A percentile compares a stretch with the other conserved stretches of the same genome.
phyloP scores from a whole-genome alignment of 2,797 vertebrate species.

The Pyrocephalus nanus region DNA sequence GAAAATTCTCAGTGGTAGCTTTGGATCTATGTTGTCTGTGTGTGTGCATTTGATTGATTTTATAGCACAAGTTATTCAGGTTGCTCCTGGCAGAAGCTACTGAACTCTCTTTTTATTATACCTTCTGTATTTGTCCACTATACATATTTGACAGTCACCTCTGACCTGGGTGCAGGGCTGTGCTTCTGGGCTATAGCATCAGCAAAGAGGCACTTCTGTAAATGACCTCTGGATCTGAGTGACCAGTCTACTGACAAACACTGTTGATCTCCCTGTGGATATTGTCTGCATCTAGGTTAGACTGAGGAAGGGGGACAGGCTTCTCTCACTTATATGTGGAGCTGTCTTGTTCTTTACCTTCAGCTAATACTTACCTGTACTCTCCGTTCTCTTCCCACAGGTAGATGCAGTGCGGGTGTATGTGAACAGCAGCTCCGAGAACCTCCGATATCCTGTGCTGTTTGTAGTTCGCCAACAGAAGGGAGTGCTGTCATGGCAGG shows the following conservation, averaged over 20 bases:
- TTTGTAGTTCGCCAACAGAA: slow-evolving; percentile 84
- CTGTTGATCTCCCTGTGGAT: background rate
- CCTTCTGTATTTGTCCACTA: background rate
- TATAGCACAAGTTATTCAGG: background rate
- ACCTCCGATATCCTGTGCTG: slow-evolving; percentile 76
- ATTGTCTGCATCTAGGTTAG: background rate
- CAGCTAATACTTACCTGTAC: background rate
- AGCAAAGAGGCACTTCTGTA: background rate
- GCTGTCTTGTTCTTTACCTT: background rate
- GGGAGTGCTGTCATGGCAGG: slow-evolving; percentile 81
- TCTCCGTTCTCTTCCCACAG: slow-evolving; percentile 38
- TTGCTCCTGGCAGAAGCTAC: background rate
- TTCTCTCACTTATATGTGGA: background rate
- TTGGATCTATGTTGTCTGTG: background rate
- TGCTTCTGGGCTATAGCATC: background rate
- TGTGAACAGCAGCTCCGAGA: slow-evolving; percentile 76
- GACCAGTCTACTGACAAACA: background rate
- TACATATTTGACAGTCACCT: background rate
- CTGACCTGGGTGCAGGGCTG: background rate
- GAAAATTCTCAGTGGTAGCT: background rate
- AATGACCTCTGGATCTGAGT: background rate
- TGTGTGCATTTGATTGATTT: background rate
- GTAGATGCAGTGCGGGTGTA: slow-evolving; percentile 78
- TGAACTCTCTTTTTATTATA: background rate
- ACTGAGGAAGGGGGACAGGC: background rate